phyloP scores from a whole-genome alignment of 2,113 vertebrate genomes.

The Hippocampus comes region DNA sequence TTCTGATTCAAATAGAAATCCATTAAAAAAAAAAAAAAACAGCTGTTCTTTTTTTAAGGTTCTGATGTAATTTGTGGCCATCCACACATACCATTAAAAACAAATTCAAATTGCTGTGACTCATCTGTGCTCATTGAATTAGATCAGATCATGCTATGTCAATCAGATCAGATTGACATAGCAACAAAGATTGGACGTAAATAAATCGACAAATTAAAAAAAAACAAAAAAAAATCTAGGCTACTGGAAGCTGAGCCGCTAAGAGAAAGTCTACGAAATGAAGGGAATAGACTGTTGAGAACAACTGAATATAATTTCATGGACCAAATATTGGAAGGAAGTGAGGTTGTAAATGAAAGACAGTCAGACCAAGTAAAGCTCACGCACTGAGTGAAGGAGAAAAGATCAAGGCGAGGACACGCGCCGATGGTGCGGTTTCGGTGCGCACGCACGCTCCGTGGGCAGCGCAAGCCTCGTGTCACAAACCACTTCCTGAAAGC shows the following conservation, averaged over 20 bases:
- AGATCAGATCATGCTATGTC: too few species aligned
- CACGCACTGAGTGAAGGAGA: neutral
- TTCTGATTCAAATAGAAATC: neutral
- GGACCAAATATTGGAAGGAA: neutral
- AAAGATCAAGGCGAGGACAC: constrained; percentile 12
- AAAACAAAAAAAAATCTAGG: neutral
- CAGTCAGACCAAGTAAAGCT: neutral
- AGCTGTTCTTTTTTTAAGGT: neutral
- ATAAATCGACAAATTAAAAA: too few species aligned
- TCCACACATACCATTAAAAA: neutral
- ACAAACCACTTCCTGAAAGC: constrained; percentile 46
- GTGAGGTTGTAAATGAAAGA: neutral
- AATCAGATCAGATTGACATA: neutral
- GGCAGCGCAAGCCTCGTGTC: constrained; percentile 19
- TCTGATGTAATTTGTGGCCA: neutral
- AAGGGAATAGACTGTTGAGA: neutral
- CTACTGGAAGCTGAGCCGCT: neutral
- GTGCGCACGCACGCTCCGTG: constrained; percentile 37
- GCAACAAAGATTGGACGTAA: neutral
- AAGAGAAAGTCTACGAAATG: too few species aligned
- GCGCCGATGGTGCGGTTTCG: constrained; percentile 18
- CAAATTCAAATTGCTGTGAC: neutral
- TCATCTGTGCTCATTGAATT: neutral
- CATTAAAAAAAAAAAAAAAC: neutral
- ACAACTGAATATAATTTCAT: neutral